Conservation (phyloP, 1,140 invertebrate species). For the Drosophila fuyamai region DNA sequence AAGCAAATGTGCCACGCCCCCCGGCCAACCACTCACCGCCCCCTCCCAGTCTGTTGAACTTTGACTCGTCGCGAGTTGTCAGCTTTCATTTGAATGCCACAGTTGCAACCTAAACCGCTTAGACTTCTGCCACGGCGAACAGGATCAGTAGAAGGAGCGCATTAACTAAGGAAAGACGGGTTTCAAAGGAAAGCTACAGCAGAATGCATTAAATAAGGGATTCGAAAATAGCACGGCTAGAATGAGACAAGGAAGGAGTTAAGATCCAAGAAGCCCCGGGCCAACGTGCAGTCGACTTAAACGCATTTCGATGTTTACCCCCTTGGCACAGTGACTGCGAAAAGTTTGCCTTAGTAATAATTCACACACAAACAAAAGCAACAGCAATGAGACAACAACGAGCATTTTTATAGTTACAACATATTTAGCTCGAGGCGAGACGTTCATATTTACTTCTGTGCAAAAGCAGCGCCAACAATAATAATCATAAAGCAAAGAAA, state of each 20-base stretch:
- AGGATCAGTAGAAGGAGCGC: constrained; percentile 57
- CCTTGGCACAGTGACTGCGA: constrained; percentile 46
- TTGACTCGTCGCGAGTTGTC: constrained; percentile 48
- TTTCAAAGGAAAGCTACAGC: constrained; percentile 4
- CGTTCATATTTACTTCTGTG: constrained; percentile 73
- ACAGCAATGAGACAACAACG: constrained; percentile 23
- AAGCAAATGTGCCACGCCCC: constrained; percentile 47
- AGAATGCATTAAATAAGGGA: constrained; percentile 28
- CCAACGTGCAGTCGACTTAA: constrained; percentile 49
- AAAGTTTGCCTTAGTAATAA: constrained; percentile 45
- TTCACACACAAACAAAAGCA: constrained; percentile 39
- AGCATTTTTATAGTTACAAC: constrained; percentile 68
- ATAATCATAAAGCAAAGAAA: constrained; percentile 70
- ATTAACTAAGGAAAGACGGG: constrained; percentile 12
- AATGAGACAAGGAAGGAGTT: constrained; percentile 14
- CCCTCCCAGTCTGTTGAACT: constrained; percentile 70
- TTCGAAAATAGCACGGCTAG: neutral
- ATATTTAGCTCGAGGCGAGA: constrained; percentile 73
- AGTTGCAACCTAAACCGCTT: constrained; percentile 67
- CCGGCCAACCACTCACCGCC: constrained; percentile 2
- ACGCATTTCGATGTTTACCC: constrained; percentile 48
- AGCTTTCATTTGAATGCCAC: constrained; percentile 47
- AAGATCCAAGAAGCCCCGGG: constrained; percentile 22
- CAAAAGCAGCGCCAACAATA: constrained; percentile 66
- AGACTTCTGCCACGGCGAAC: constrained; percentile 60